phyloP scores from a whole-genome alignment of 1,140 invertebrate genomes.

The Lordiphosa mommai region DNA sequence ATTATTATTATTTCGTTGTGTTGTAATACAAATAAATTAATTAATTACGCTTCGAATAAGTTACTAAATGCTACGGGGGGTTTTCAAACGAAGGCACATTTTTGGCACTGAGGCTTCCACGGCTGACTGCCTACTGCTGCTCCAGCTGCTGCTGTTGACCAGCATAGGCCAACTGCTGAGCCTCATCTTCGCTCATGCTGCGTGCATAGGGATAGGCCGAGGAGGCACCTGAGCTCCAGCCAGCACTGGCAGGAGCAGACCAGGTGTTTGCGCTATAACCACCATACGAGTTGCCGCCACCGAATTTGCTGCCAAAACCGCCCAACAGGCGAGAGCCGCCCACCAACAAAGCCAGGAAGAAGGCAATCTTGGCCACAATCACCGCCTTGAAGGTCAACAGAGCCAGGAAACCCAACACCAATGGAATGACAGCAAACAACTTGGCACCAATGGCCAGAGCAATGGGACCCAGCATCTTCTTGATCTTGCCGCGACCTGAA shows the following conservation, averaged over 20 bases:
- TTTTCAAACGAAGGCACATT: slow-evolving; percentile 68
- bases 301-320: slow-evolving; percentile 79
- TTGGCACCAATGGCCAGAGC: slow-evolving; percentile 85
- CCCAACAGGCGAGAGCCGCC: slow-evolving; percentile 85
- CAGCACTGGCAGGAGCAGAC: slow-evolving; percentile 67
- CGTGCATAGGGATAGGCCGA: slow-evolving; percentile 83
- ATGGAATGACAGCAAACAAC: slow-evolving; percentile 84
- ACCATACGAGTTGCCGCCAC: slow-evolving; percentile 42
- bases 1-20: slow-evolving; percentile 39
- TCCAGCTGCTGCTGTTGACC: slow-evolving; percentile 46
- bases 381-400: slow-evolving; percentile 87
- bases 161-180: slow-evolving; percentile 78
- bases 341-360: slow-evolving; percentile 85
- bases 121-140: slow-evolving; percentile 18
- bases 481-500: slow-evolving; percentile 86
- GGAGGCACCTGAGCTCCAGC: slow-evolving; percentile 78
- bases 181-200: slow-evolving; percentile 81
- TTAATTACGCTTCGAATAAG: slow-evolving; percentile 68
- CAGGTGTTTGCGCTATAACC: slow-evolving; percentile 69
- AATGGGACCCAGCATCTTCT: slow-evolving; percentile 85
- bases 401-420: slow-evolving; percentile 85
- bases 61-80: slow-evolving; percentile 53
- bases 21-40: slow-evolving; percentile 61
- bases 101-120: slow-evolving; percentile 17
- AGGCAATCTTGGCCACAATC: slow-evolving; percentile 87